These are phyloP conservation scores for Jacana jacana DNA, from an alignment of 2,113 vertebrate species.

Conservation along the genomic window DNA sequence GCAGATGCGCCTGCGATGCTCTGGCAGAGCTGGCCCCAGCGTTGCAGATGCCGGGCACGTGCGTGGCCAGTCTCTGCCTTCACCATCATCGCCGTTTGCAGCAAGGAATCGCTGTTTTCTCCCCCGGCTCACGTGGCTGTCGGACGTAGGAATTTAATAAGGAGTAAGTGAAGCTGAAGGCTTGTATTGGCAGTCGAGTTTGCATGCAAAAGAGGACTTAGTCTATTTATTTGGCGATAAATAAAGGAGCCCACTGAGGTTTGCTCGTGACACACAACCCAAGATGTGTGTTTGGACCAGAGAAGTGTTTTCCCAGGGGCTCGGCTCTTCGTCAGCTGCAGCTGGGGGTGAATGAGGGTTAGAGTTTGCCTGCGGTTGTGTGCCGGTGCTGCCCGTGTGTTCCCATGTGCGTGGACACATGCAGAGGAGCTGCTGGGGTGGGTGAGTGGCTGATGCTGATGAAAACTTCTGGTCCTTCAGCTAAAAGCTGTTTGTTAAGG, in stretches of 20 bases:
- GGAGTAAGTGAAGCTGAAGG: background rate
- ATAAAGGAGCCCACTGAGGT: background rate
- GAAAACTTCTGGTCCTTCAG: background rate
- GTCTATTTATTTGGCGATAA: background rate
- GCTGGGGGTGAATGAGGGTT: background rate
- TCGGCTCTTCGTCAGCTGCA: background rate
- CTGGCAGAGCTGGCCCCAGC: background rate
- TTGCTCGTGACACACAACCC: fast-evolving
- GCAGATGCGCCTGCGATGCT: background rate
- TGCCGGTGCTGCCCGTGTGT: fast-evolving
- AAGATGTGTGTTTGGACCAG: background rate
- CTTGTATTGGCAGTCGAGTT: background rate
- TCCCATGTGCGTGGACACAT: fast-evolving
- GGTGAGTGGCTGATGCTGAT: background rate
- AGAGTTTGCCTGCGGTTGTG: background rate
- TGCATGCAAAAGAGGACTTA: background rate
- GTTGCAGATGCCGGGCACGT: background rate
- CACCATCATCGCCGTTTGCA: background rate
- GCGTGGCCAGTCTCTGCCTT: background rate
- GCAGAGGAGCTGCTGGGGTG: background rate
- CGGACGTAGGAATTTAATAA: background rate
- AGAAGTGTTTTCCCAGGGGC: background rate
- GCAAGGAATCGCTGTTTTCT: background rate
- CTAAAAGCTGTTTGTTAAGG: background rate
- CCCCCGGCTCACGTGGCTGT: background rate